Evolutionary conservation across 2,797 vertebrate species (phyloP), one percentile per base, ranked within the genome.

Genomic region (Halcyon leucocephala): DNA sequence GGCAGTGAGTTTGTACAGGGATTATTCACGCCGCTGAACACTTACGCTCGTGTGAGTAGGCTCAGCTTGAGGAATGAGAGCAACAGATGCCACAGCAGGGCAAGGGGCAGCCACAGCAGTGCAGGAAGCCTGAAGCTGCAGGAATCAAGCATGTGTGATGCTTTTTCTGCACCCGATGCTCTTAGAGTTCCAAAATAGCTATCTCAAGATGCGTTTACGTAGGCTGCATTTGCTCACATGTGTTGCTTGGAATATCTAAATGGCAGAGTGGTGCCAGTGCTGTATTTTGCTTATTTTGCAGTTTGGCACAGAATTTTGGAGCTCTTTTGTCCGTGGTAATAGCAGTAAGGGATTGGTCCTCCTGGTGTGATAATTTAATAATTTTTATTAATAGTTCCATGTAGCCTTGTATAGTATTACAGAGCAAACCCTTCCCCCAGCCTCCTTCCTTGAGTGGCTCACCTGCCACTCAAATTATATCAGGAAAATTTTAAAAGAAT

Each of bases 11-110:
- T 51, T 15, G 46, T 37, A 83, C 25, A 61, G 81, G 65, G 10
- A 12, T 54, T 52, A 10, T 35, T 57, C 14, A 28, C 2, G 6
- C 29, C 6, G 7, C 61, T 15, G 55, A 66, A 54, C 5, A 0
- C 35, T 78, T 37, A 4, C 31, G 3, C 2, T 21, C 12, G 0
- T 0, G 1, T 80, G 33, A 62, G 58, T 81, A 14, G 31, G 12
- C 26, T 76, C 10, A 3, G n/a, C 64, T 82, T 1, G 0, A 41
- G 86, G 31, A 69, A 2, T 1, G 44, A 58, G 26, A 48, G 55
- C 14, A 0, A 9, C 44, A 22, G 51, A 31, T 0, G 2, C 29
- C 0, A 0, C 19, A 39, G 33, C 1, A 0, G 10, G 48, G 60
- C 46, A 9, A n/a, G 35, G 21, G 11, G 14, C 28, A 31, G 52